These are phyloP conservation scores for Watersipora subatra DNA, from an alignment of 1,140 invertebrate species.

Conservation along the genomic window DNA sequence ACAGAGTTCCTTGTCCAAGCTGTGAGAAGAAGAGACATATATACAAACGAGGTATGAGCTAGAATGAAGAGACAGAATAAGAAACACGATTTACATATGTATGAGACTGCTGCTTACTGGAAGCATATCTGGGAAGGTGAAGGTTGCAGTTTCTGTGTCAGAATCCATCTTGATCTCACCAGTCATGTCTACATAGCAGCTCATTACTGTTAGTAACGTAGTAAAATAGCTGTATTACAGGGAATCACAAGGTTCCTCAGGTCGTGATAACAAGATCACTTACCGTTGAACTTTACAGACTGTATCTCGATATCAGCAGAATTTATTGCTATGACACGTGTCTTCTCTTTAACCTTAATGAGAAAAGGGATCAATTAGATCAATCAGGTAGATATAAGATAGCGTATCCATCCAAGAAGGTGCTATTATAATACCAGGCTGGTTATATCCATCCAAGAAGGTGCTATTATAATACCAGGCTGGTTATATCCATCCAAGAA, in stretches of 20 bases:
- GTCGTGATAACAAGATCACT: no score
- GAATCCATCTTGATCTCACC: background rate
- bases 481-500: no score
- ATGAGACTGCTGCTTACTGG: conserved; percentile 10
- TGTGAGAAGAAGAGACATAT: no score
- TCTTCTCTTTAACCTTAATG: conserved; percentile 55
- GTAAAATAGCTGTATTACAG: no score
- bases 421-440: no score
- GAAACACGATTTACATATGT: background rate
- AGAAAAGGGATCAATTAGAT: conserved; percentile 20
- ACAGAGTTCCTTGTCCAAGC: conserved; percentile 52
- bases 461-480: no score
- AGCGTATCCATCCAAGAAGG: no score
- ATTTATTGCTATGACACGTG: conserved; percentile 61
- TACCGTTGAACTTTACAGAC: conserved; percentile 43
- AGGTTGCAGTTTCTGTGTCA: background rate
- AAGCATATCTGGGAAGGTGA: background rate
- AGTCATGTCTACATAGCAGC: no score
- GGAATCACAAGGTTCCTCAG: no score
- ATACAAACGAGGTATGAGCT: conserved; percentile 12
- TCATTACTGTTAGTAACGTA: no score
- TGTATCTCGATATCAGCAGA: conserved; percentile 60
- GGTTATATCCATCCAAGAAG: no score
- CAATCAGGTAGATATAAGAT: no score
- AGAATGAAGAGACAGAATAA: background rate